These are phyloP conservation scores for Drosophila micromelanica DNA, from an alignment of 1,140 invertebrate species.

Conservation along the genomic window DNA sequence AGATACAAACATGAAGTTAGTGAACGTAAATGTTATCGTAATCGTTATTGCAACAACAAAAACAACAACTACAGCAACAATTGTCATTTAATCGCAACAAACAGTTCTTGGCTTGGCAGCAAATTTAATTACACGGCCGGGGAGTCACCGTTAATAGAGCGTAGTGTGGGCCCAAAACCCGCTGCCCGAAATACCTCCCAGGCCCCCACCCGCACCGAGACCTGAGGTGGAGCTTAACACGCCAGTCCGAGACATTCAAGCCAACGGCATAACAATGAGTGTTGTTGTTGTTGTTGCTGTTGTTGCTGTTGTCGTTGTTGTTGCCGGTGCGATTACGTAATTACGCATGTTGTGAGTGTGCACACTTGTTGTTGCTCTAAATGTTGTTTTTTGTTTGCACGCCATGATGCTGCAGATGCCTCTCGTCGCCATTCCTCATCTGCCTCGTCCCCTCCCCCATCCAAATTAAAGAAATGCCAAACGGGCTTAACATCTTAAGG, in stretches of 20 bases:
- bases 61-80: slow-evolving; percentile 5
- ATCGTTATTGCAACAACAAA: slow-evolving; percentile 4
- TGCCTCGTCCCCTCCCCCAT: slow-evolving; percentile 20
- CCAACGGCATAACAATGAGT: slow-evolving; percentile 32
- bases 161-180: neutral
- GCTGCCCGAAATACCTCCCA: neutral
- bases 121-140: slow-evolving; percentile 25
- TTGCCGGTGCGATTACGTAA: slow-evolving; percentile 43
- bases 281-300: slow-evolving; percentile 1
- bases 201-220: slow-evolving; percentile 3
- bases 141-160: neutral
- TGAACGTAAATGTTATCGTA: neutral
- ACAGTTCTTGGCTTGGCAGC: slow-evolving; percentile 4
- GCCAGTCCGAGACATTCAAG: slow-evolving; percentile 26
- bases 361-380: slow-evolving; percentile 53
- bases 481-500: slow-evolving; percentile 74
- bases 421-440: neutral
- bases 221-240: slow-evolving; percentile 16
- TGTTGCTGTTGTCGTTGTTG: slow-evolving; percentile 11
- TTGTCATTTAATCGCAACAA: slow-evolving; percentile 35
- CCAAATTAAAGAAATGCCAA: slow-evolving; percentile 75
- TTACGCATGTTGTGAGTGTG: slow-evolving; percentile 41
- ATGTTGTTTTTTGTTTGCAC: slow-evolving; percentile 77
- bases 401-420: slow-evolving; percentile 42
- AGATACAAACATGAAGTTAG: no score